Evolutionary conservation across 2,797 vertebrate species (phyloP), one percentile per base, ranked within the genome.

Genomic region (Pampus argenteus): DNA sequence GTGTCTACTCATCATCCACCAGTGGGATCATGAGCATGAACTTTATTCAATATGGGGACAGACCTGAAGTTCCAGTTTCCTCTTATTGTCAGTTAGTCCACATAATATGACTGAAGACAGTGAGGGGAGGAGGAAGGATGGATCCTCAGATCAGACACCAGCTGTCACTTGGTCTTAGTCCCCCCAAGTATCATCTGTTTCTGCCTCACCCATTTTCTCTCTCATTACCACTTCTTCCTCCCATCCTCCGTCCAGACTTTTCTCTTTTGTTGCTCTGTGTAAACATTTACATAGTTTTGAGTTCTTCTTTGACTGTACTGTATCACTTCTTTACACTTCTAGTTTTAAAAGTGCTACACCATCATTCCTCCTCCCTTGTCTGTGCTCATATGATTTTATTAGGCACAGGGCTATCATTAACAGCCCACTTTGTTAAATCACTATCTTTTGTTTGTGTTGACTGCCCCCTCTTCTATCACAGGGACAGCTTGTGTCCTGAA

Each of bases 61-160:
- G 18, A 51, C 66, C 62, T 62, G 71, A 25, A 57, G 40, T 47
- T 66, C 64, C 10, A 29, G 34, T 66, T 60, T 78, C 71, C 45
- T 76, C 51, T 61, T 34, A 29, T 47, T 60, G 70, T 86, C 72
- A 79, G 72, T 89, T 77, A 74, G 82, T 86, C 78, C 78, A 76
- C 51, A 20, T 91, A 90, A 92, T 90, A 74, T 42, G 66, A 75
- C 77, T 84, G 58, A 63, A 76, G 76, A 72, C 74, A 87, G 61
- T 78, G 66, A 78, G 36, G 73, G 79, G 77, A 63, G 38, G 58
- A 61, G 66, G 65, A 62, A 71, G 79, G 81, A 79, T n/a, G 88
- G 84, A 92, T 92, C 91, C 90, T 89, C 86, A 84, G 87, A 86
- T 90, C 92, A 94, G 94, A 94, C 93, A 86, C 90, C 94, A 95